phyloP scores from a whole-genome alignment of 2,888 invertebrate species.

The Andrena camellia region DNA sequence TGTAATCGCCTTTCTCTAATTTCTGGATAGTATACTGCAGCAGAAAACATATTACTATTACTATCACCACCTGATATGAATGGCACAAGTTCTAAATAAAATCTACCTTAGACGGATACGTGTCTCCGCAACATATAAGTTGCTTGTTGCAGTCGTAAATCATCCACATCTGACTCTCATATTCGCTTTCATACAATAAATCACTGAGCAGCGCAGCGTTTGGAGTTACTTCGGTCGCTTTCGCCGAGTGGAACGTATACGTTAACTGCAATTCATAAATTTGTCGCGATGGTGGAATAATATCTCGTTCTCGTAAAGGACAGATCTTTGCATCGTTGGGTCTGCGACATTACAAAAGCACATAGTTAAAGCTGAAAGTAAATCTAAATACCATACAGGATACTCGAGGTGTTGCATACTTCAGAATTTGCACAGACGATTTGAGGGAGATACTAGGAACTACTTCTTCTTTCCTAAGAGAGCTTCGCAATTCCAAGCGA shows the following conservation, averaged over 20 bases:
- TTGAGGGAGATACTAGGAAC: conserved; percentile 91
- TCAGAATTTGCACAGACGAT: conserved; percentile 90
- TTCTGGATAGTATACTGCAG: conserved; percentile 91
- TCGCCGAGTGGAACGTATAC: conserved; percentile 94
- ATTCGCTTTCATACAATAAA: conserved; percentile 97
- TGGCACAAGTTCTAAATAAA: conserved; percentile 3
- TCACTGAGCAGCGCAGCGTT: conserved; percentile 93
- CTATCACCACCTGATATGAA: neutral
- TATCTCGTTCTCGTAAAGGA: conserved; percentile 92
- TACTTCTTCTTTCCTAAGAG: conserved; percentile 92
- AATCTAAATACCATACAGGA: too few species aligned
- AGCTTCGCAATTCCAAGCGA: conserved; percentile 89
- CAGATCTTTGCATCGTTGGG: conserved; percentile 93
- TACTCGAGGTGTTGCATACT: conserved; percentile 83
- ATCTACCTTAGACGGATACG: conserved; percentile 92
- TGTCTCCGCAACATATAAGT: conserved; percentile 94
- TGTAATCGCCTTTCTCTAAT: conserved; percentile 98
- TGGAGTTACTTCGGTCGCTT: conserved; percentile 93
- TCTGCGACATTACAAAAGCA: conserved; percentile 85
- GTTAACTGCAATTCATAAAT: conserved; percentile 96
- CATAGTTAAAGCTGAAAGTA: neutral
- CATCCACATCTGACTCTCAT: conserved; percentile 99
- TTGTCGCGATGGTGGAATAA: conserved; percentile 94
- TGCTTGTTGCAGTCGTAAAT: conserved; percentile 96
- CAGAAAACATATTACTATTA: conserved; percentile 32